Evolutionary conservation across 1,140 invertebrate genomes (phyloP), one percentile per base, ranked within the genome.

Genomic region (Hycleus phaleratus): DNA sequence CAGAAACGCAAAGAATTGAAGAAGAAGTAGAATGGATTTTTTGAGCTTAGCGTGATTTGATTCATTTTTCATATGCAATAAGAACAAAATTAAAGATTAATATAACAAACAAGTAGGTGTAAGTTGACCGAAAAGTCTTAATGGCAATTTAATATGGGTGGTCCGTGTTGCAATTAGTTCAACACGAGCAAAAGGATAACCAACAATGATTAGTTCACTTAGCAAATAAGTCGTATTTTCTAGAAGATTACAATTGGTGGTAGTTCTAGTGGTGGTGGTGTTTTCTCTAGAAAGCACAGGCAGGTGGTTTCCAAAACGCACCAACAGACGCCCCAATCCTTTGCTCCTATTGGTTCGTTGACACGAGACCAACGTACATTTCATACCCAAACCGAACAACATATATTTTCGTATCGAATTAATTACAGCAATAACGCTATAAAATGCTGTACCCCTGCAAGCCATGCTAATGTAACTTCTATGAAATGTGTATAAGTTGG

Each of bases 331-430:
- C 42, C 51, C 51, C n/a, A 32, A 45, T 46, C 51, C 51, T 46
- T 42, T 42, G 45, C 51, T 53, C 51, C 51, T 26, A 53, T 53
- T 53, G 51, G 51, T 53, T 53, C 51, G 51, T 53, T 53, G 51
- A 53, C 51, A 53, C 51, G 51, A 53, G 51, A 42, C 51, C 51
- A 53, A 53, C 51, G 43, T 53, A 53, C 32, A 32, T 32, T 53
- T 45, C 51, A 53, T 46, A 53, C 32, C 32, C 32, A 32, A 45
- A 45, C 43, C 50, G 18, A 32, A 44, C 32, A 53, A 53, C 51
- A 42, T 53, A 53, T 53, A 45, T 53, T 53, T 53, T 53, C 40
- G 42, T 53, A 53, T 53, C 40, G 51, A 53, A 53, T 53, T 53
- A 53, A 53, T 53, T 53, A 53, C 51, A 40, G 50, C 50, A 53